Percentiles rank a stretch among this genome's conserved stretches.
Evolutionary conservation across 2,888 invertebrate species (phyloP).

Genomic region (Cyaniris semiargus): DNA sequence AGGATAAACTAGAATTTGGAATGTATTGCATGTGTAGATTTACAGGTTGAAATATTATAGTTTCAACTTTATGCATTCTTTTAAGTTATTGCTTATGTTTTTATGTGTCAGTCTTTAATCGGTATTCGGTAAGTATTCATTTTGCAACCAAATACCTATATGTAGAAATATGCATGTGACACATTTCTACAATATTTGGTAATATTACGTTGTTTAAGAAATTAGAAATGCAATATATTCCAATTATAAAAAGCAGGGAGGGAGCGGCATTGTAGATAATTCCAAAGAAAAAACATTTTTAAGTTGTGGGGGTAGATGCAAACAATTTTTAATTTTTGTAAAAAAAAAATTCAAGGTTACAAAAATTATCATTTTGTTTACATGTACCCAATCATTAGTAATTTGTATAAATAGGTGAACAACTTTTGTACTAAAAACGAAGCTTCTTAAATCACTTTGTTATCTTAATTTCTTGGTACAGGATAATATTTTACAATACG

Average conservation of each 20-base stretch:
- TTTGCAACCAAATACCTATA: too few relatives aligned
- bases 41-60: background rate
- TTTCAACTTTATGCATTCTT: background rate
- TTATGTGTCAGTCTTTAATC: background rate
- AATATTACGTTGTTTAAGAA: background rate
- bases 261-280: background rate
- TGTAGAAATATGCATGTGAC: background rate
- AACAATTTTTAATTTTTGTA: background rate
- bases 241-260: background rate
- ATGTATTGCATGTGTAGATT: conserved; percentile 27
- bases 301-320: conserved; percentile 5
- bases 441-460: background rate
- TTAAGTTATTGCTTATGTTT: background rate
- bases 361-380: background rate
- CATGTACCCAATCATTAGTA: background rate
- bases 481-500: background rate
- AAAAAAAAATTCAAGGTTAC: too few relatives aligned
- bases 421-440: background rate
- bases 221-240: background rate
- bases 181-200: background rate
- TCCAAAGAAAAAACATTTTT: background rate
- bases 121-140: too few relatives aligned
- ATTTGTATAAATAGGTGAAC: background rate
- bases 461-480: background rate
- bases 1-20: conserved; percentile 34